Evolutionary conservation across 2,113 vertebrate genomes (phyloP), one percentile per base, ranked within the genome.

Genomic region (Aegypius monachus): DNA sequence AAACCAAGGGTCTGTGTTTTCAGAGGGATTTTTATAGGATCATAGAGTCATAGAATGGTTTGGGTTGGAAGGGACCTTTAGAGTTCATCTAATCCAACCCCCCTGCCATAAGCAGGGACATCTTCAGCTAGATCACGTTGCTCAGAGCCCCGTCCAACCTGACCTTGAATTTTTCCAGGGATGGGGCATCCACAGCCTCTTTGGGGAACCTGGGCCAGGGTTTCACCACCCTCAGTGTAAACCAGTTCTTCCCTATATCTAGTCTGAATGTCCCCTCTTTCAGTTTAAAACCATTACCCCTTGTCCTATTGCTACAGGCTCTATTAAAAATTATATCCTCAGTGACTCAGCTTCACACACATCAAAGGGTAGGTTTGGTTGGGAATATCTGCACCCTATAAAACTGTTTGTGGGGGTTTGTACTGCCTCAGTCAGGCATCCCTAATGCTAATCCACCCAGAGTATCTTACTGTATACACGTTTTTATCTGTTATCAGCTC

Each of bases 181-280:
- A 58, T 42, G 52, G 0, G 0, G 53, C 47, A 50, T 18, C 21
- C 3, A 43, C 67, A 16, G 0, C 7, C 29, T 29, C 38, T 65
- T 47, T 50, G 50, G 32, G 32, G 16, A 83, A 29, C 12, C 29
- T 47, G 29, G 3, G 21, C 4, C 81, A 55, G 25, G 1, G 34
- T 1, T 4, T 84, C 34, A 71, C 31, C 3, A 1, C 12, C 8
- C 22, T 40, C 12, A 9, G 0, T 1, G 1, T 26, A 55, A 61
- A 86, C 34, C 12, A 16, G 6, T 0, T 13, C 11, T 52, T 26
- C 68, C 25, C 27, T 47, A 1, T 9, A 38, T 25, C 34, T 19
- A 27, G 8, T n/a, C 42, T 71, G 6, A 56, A 42, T 43, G 13
- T 21, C 5, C 25, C 6, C 4, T 87, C 71, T 42, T 62, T 15